Percentiles rank a stretch among this genome's conserved stretches.
phyloP scores from a whole-genome alignment of 2,888 invertebrate species.

The Meteorus colon region DNA sequence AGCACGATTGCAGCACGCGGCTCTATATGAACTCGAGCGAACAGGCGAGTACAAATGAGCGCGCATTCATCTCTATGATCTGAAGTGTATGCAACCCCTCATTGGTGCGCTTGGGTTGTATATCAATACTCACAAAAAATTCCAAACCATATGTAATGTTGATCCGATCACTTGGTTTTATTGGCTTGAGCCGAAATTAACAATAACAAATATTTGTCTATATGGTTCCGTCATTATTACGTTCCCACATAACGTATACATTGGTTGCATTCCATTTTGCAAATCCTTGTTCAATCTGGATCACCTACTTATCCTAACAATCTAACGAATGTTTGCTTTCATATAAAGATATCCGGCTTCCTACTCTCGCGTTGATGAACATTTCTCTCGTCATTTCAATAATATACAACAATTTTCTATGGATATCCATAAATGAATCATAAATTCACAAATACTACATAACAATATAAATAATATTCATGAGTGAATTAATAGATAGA shows the following conservation, averaged over 20 bases:
- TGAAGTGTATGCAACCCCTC: constrained; percentile 28
- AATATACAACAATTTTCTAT: too few species aligned
- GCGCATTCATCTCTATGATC: background rate
- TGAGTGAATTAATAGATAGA: background rate
- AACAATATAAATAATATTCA: too few species aligned
- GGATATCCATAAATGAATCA: too few species aligned
- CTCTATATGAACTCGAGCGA: background rate
- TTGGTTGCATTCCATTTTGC: too few species aligned
- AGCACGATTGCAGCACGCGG: constrained; percentile 32
- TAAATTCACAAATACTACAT: too few species aligned
- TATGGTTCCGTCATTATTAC: background rate
- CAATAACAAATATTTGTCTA: constrained; percentile 23
- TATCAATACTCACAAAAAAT: constrained; percentile 26
- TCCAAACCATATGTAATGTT: constrained; percentile 18
- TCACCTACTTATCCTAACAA: too few species aligned
- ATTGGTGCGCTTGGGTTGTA: background rate
- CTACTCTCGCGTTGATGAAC: too few species aligned
- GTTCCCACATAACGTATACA: background rate
- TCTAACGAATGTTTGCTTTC: too few species aligned
- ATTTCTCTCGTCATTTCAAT: too few species aligned
- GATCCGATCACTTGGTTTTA: background rate
- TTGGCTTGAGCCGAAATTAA: background rate
- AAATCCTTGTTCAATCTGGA: too few species aligned
- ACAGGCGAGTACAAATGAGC: background rate
- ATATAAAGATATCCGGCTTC: too few species aligned